These are phyloP conservation scores for Neotoma lepida DNA, from an alignment of 2,113 vertebrate genomes.

Conservation along the genomic window DNA sequence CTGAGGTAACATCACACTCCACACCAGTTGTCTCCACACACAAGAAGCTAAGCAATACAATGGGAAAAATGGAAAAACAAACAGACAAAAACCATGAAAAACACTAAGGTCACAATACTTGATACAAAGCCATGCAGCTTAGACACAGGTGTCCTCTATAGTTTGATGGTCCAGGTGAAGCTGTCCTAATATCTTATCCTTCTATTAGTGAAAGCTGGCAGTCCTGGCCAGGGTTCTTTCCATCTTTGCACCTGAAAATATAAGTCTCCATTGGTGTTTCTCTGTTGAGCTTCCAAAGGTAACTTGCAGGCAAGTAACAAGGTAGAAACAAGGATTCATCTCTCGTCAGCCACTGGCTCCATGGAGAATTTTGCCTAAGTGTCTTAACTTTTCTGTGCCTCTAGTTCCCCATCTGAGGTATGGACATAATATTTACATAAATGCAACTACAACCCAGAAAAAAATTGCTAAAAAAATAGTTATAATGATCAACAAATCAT, in stretches of 20 bases:
- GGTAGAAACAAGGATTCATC: neutral
- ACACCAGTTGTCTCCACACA: neutral
- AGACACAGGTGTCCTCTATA: conserved; percentile 61
- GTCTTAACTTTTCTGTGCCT: conserved; percentile 8
- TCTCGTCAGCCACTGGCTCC: neutral
- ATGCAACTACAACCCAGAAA: neutral
- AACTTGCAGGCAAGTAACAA: too few species aligned
- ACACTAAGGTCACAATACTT: conserved; percentile 52
- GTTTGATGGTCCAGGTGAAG: conserved; percentile 59
- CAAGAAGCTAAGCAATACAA: conserved; percentile 32
- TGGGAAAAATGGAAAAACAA: neutral
- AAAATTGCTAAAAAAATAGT: neutral
- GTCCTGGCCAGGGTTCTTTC: neutral
- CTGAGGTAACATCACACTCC: conserved; percentile 34
- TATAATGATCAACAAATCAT: neutral
- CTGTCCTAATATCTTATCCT: neutral
- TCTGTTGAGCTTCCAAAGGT: conserved; percentile 13
- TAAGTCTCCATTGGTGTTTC: conserved; percentile 48
- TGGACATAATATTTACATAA: neutral
- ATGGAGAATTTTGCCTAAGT: neutral
- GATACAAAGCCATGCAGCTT: conserved; percentile 56
- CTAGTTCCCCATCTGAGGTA: neutral
- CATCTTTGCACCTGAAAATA: conserved; percentile 41
- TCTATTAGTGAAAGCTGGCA: neutral
- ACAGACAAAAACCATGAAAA: conserved; percentile 39